phyloP scores from a whole-genome alignment of 2,888 invertebrate genomes.

The Hirtodrosophila histrioides region DNA sequence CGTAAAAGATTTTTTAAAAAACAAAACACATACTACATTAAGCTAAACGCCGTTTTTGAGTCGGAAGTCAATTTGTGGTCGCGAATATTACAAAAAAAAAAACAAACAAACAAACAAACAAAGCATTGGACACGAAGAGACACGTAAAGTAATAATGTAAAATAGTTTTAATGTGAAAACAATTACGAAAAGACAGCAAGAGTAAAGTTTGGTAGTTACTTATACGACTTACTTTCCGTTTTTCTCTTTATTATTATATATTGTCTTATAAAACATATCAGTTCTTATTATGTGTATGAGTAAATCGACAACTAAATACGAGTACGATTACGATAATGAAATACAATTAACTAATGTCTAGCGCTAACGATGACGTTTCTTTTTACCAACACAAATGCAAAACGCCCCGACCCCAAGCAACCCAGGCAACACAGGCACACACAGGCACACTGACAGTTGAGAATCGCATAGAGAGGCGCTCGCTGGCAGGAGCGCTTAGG shows the following conservation, averaged over 20 bases:
- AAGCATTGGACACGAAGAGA: constrained; percentile 12
- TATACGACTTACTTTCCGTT: constrained; percentile 67
- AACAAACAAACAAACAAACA: too few relatives aligned
- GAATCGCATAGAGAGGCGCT: constrained; percentile 42
- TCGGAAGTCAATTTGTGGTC: constrained; percentile 73
- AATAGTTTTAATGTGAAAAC: constrained; percentile 41
- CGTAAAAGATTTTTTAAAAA: constrained; percentile 63
- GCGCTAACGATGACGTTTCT: constrained; percentile 52
- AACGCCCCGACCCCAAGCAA: constrained; percentile 14
- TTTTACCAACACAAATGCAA: constrained; percentile 52
- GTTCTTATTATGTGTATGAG: constrained; percentile 75
- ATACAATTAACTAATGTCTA: constrained; percentile 46
- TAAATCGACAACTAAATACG: constrained; percentile 46
- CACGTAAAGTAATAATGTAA: constrained; percentile 35
- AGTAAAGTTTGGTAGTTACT: constrained; percentile 59
- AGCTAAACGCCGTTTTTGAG: constrained; percentile 64
- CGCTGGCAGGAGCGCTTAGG: background rate
- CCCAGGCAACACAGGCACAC: background rate
- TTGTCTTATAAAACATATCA: constrained; percentile 81
- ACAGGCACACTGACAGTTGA: constrained; percentile 20
- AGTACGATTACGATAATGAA: constrained; percentile 49
- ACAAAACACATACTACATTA: constrained; percentile 44
- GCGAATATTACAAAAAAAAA: constrained; percentile 5
- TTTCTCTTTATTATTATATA: constrained; percentile 44
- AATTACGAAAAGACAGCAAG: constrained; percentile 41